Evolutionary conservation across 2,888 invertebrate genomes (phyloP), one percentile per base, ranked within the genome.

Genomic region (Hemaris fuciformis): DNA sequence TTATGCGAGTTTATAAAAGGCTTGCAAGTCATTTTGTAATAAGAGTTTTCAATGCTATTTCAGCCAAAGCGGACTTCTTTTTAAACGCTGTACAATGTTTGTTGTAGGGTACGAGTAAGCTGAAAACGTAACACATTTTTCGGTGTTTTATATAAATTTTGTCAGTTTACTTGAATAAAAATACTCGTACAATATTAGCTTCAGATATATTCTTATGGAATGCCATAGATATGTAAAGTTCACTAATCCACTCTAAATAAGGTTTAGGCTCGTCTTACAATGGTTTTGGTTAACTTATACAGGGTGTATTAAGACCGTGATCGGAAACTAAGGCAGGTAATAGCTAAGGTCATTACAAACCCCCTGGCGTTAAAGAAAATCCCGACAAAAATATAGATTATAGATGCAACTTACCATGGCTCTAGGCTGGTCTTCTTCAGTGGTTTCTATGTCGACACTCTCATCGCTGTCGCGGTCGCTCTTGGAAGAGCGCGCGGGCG

Each of bases 401-500:
- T 42, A 0, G 45, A 18, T 20, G 15, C 0, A 20, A 18, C 62
- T 62, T 23, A 62, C 62, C 42, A 59, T 53, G 31, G 46, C 22
- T 59, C 59, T 48, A 0, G 79, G 80, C 46, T 84, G 88, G 65
- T 96, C 96, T 70, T 97, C 97, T 75, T 96, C 97, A 0, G 97
- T 97, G 8, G 97, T 97, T 82, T 97, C 97, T 69, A 97, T 97
- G 77, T 97, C 97, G 10, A 97, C 97, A 70, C 95, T 95, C 81
- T 96, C 97, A 74, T 97, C 96, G 65, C 96, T 96, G 73, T 96
- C 96, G 10, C 95, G 93, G 62, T 95, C 94, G 65, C 94, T 94
- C 68, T 83, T 89, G 1, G 82, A 73, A 68, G 85, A 92, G 66
- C 75, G 87, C 57, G 72, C 83, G 43, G 79, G 86, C 64, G 76